Conservation (phyloP, 2,888 invertebrate genomes). For the Lymantria monacha region DNA sequence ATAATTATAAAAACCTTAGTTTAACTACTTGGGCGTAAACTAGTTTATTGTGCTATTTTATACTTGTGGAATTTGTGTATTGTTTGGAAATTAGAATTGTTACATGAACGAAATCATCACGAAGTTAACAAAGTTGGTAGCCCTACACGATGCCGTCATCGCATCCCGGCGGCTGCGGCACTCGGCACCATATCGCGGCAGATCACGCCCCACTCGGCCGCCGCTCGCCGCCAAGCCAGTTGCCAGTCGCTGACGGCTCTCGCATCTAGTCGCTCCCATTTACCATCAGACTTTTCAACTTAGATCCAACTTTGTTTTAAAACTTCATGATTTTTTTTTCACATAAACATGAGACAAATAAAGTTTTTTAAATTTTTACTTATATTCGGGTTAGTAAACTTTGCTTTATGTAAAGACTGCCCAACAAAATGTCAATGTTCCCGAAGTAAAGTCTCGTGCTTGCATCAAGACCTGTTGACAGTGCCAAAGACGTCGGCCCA, state of each 20-base stretch:
- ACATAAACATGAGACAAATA: slow-evolving; percentile 37
- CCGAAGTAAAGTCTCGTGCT: slow-evolving; percentile 55
- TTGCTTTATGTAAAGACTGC: slow-evolving; percentile 41
- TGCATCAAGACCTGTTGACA: slow-evolving; percentile 53
- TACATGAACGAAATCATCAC: too few relatives aligned
- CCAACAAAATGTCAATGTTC: slow-evolving; percentile 61
- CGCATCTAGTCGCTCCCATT: slow-evolving; percentile 12
- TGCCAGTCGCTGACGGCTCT: slow-evolving; percentile 32
- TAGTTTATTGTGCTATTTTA: too few relatives aligned
- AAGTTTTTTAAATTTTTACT: slow-evolving; percentile 46
- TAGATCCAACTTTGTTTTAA: slow-evolving; percentile 5
- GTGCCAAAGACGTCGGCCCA: slow-evolving; percentile 55
- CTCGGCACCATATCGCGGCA: slow-evolving; percentile 5
- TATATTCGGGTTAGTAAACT: slow-evolving; percentile 39
- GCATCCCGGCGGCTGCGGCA: neutral
- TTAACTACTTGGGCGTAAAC: too few relatives aligned
- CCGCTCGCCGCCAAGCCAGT: slow-evolving; percentile 7
- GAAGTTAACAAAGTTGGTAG: neutral
- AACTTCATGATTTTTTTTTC: slow-evolving; percentile 2
- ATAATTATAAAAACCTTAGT: too few relatives aligned
- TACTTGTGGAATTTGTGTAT: too few relatives aligned
- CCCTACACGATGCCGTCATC: neutral
- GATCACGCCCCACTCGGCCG: slow-evolving; percentile 15
- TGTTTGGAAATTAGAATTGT: too few relatives aligned
- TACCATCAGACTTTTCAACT: slow-evolving; percentile 9